Percentiles rank a stretch among this genome's conserved stretches.
phyloP scores from a whole-genome alignment of 2,888 invertebrate species.

The Cryptus viduatorius region DNA sequence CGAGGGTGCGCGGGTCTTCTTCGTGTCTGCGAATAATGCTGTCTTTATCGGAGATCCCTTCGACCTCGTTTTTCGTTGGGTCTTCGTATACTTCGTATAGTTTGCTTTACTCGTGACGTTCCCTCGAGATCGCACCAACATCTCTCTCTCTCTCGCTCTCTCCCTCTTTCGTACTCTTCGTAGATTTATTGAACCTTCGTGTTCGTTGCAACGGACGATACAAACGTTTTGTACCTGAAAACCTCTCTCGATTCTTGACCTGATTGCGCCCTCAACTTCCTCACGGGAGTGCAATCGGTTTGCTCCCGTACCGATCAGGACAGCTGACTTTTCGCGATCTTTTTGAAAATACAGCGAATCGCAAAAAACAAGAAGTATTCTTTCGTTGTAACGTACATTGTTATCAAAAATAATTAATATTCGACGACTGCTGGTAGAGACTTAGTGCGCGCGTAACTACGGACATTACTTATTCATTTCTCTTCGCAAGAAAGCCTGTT shows the following conservation, averaged over 20 bases:
- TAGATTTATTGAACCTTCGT: constrained; percentile 54
- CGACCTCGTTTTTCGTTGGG: constrained; percentile 9
- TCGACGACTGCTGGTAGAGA: background rate
- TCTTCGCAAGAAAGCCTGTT: background rate
- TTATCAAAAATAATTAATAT: background rate
- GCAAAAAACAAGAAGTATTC: background rate
- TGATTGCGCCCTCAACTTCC: constrained; percentile 12
- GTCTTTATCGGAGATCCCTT: constrained; percentile 29
- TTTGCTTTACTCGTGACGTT: constrained; percentile 45
- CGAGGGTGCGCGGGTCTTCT: constrained; percentile 30
- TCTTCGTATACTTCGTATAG: constrained; percentile 7
- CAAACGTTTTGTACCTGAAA: constrained; percentile 36
- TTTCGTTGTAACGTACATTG: no score
- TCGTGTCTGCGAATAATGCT: constrained; percentile 35
- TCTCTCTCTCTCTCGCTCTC: background rate
- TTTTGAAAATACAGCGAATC: background rate
- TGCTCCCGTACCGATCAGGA: background rate
- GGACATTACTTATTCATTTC: background rate
- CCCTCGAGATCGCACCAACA: constrained; percentile 36
- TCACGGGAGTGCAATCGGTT: background rate
- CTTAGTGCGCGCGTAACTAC: no score
- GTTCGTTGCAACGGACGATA: constrained; percentile 38
- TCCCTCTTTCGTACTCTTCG: constrained; percentile 18
- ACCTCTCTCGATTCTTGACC: constrained; percentile 22
- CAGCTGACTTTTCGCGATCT: background rate